Evolutionary conservation across 2,797 vertebrate genomes (phyloP), one percentile per base, ranked within the genome.

Genomic region (Cossypha dichroa): DNA sequence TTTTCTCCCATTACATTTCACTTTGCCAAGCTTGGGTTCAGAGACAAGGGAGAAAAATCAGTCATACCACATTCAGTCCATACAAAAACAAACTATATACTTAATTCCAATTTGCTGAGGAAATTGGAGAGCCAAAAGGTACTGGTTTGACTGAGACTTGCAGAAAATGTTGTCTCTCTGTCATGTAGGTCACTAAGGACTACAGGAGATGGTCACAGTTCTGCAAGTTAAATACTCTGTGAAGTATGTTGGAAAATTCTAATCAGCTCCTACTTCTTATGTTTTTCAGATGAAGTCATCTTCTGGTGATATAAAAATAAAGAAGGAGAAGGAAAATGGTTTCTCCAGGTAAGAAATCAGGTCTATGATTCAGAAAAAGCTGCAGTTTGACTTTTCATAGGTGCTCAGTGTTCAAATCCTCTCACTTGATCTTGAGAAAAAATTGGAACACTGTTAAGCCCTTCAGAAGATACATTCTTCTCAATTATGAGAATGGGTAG

Each of bases 311-410:
- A 98, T 97, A 46, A 99, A 99, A 98, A 98, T 98, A 88, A 99
- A 99, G 97, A 99, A 98, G 89, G 99, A 99, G 96, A 99, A 99
- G 86, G 99, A 99, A 98, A 99, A 99, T 97, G 99, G 99, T 70
- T 99, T 99, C 95, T 98, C 98, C 66, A 99, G 99, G 99, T 99
- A 98, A 97, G 97, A 67, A 46, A 31, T 34, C 4, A 3, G 19
- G 25, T 75, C 25, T 51, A 2, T 33, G 31, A 54, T 64, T 33
- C 77, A 21, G 15, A 73, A 74, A 48, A 85, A 77, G 22, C 20
- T 72, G 9, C 31, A 67, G 31, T 62, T 78, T 15, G 25, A n/a
- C 52, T 51, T 41, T 18, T 45, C 15, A 18, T 45, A 26, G 17
- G 15, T 64, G 33, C 25, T 85, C 17, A 13, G 12, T 70, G 26